Conservation (phyloP, 1,140 invertebrate genomes). For the Lethrus apterus region DNA sequence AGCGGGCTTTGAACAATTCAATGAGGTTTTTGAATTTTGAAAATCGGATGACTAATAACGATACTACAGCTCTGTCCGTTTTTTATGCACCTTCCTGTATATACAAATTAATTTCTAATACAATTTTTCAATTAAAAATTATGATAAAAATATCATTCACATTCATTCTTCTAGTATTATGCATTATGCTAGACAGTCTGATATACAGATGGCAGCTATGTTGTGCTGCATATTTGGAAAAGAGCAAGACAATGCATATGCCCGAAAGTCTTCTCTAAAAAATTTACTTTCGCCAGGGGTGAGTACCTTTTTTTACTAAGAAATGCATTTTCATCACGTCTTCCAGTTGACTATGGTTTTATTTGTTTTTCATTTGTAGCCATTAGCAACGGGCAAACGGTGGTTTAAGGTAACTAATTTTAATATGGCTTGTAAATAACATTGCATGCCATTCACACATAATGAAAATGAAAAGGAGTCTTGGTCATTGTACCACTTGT, state of each 20-base stretch:
- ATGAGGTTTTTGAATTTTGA: too few relatives aligned
- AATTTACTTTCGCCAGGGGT: constrained; percentile 39
- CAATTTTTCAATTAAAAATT: too few relatives aligned
- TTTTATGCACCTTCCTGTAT: too few relatives aligned
- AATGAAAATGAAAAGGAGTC: too few relatives aligned
- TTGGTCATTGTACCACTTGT: too few relatives aligned
- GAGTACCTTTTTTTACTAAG: constrained; percentile 32
- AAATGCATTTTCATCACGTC: too few relatives aligned
- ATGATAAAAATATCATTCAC: not conserved
- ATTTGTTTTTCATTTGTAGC: constrained; percentile 48
- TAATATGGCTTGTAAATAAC: too few relatives aligned
- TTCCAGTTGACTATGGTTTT: constrained; percentile 9
- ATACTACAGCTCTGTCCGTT: too few relatives aligned
- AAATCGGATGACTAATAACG: too few relatives aligned
- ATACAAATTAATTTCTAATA: too few relatives aligned
- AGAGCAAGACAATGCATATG: constrained; percentile 32
- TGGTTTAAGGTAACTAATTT: constrained; percentile 51
- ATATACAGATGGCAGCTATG: constrained; percentile 92
- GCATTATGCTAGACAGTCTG: constrained; percentile 69
- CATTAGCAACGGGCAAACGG: constrained; percentile 51
- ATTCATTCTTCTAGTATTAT: constrained; percentile 52
- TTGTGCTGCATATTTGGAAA: constrained; percentile 77
- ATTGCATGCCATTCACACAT: too few relatives aligned
- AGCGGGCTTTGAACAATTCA: too few relatives aligned
- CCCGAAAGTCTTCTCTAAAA: constrained; percentile 39